Conservation (phyloP, 2,113 vertebrate genomes). For the Malurus melanocephalus region DNA sequence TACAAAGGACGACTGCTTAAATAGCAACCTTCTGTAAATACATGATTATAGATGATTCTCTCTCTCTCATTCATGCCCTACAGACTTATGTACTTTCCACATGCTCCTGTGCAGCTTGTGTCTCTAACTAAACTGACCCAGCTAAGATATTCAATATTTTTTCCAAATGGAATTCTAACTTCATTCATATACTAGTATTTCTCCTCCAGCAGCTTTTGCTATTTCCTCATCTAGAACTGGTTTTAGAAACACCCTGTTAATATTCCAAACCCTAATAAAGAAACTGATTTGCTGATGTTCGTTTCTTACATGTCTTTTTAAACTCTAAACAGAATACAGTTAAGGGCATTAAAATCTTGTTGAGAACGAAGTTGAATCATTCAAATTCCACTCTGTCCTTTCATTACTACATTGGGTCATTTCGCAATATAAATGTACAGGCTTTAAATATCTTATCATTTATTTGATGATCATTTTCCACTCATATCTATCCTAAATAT, state of each 20-base stretch:
- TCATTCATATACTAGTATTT: neutral
- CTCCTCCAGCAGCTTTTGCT: neutral
- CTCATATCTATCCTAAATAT: slow-evolving; percentile 37
- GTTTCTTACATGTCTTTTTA: neutral
- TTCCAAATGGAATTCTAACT: neutral
- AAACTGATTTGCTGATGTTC: neutral
- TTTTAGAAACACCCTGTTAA: neutral
- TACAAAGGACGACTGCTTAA: neutral
- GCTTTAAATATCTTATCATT: slow-evolving; percentile 56
- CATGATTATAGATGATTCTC: neutral
- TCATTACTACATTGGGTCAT: neutral
- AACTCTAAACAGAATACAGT: neutral
- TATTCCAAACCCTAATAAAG: neutral
- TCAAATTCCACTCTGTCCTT: neutral
- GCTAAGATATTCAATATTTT: neutral
- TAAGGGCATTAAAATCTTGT: neutral
- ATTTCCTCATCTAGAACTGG: neutral
- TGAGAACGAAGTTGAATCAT: neutral
- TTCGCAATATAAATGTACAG: neutral
- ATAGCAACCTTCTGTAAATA: neutral
- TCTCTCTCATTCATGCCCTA: neutral
- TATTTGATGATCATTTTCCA: slow-evolving; percentile 47
- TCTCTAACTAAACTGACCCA: neutral
- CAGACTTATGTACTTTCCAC: neutral
- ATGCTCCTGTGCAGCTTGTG: neutral